A percentile compares a stretch with the other conserved stretches of the same genome.
These are phyloP conservation scores for Drosophila virilis DNA, from an alignment of 1,140 invertebrate species.

Conservation along the genomic window DNA sequence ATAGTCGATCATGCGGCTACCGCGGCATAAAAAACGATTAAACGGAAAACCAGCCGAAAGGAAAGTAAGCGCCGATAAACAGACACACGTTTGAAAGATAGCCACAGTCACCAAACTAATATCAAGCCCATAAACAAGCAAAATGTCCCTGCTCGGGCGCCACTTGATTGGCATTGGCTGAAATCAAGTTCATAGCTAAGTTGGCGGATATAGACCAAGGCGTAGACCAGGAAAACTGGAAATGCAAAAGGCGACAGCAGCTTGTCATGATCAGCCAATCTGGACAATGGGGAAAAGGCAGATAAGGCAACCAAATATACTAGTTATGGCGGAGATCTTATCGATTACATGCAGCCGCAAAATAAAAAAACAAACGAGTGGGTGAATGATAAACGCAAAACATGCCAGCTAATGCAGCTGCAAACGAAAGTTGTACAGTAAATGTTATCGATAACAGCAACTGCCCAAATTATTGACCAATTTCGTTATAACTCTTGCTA, in stretches of 20 bases:
- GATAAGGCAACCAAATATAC: not conserved
- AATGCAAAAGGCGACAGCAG: constrained; percentile 6
- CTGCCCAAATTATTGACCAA: no score
- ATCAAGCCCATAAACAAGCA: not conserved
- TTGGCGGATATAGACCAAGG: constrained; percentile 11
- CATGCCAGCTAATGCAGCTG: no score
- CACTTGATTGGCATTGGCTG: constrained; percentile 16
- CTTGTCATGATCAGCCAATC: constrained; percentile 2
- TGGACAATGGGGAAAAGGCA: constrained; percentile 7
- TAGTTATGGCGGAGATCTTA: not conserved
- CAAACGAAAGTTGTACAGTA: not conserved
- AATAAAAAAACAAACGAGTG: not conserved
- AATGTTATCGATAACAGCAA: not conserved
- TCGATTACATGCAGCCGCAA: constrained; percentile 1
- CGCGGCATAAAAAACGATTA: constrained; percentile 23
- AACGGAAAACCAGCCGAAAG: constrained; percentile 27
- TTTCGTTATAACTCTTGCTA: not conserved
- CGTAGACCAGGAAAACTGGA: constrained; percentile 9
- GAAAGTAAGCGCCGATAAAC: constrained; percentile 33
- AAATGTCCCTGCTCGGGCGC: constrained; percentile 19
- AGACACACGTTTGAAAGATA: not conserved
- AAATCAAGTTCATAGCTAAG: constrained; percentile 20
- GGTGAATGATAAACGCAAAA: no score
- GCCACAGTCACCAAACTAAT: not conserved
- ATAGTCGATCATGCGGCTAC: constrained; percentile 56